A percentile compares a stretch with the other conserved stretches of the same genome.
phyloP scores from a whole-genome alignment of 2,888 invertebrate genomes.

The Augochlorella aurata region DNA sequence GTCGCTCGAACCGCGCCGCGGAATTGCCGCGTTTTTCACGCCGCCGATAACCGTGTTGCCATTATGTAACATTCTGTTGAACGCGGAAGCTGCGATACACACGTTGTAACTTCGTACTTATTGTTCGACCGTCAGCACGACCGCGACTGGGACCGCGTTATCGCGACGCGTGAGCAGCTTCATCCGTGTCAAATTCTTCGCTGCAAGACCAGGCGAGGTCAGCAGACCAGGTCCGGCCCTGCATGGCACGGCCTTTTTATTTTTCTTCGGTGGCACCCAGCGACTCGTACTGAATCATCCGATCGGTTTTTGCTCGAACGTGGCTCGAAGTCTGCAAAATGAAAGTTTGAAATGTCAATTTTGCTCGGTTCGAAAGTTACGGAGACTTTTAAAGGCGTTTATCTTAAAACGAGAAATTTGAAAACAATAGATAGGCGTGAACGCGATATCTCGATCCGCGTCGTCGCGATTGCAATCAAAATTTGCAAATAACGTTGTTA shows the following conservation, averaged over 20 bases:
- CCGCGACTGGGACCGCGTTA: constrained; percentile 24
- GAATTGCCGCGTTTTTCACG: constrained; percentile 49
- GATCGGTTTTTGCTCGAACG: background rate
- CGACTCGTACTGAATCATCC: background rate
- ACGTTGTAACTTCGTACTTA: constrained; percentile 20
- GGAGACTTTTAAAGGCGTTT: background rate
- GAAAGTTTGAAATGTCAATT: background rate
- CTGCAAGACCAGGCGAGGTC: background rate
- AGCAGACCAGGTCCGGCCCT: too few species aligned
- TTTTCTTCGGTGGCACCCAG: constrained; percentile 10
- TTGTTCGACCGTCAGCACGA: constrained; percentile 22
- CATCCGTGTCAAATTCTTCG: constrained; percentile 1
- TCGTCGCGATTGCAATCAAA: background rate
- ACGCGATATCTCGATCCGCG: background rate
- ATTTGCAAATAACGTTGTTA: background rate
- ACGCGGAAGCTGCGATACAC: constrained; percentile 43
- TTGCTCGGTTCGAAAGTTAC: too few species aligned
- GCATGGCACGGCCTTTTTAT: background rate
- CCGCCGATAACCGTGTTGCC: constrained; percentile 28
- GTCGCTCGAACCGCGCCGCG: constrained; percentile 22
- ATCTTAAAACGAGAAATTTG: background rate
- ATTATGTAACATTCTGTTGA: constrained; percentile 44
- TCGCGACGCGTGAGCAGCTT: background rate
- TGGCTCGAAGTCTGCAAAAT: background rate
- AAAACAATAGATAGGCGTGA: background rate